Percentiles rank a stretch among this genome's conserved stretches.
Evolutionary conservation across 2,888 invertebrate species (phyloP).

Genomic region (Listrodromus nycthemerus): DNA sequence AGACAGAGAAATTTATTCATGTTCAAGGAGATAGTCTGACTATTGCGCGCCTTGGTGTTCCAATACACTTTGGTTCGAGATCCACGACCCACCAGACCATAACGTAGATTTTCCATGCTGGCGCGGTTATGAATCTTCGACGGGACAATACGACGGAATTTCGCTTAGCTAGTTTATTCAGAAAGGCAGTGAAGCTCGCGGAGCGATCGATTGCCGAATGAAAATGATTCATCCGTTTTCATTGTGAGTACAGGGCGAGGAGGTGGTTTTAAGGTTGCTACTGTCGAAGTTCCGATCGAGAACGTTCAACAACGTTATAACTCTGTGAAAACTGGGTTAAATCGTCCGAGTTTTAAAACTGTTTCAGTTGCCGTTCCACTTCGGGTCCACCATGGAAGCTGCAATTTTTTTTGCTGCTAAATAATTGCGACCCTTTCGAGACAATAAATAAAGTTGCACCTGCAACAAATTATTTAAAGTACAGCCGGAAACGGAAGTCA

Average conservation of each 20-base stretch:
- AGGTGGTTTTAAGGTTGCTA: slow-evolving; percentile 46
- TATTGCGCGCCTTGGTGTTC: slow-evolving; percentile 46
- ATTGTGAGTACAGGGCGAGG: slow-evolving; percentile 56
- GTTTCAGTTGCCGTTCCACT: slow-evolving; percentile 63
- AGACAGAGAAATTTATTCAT: slow-evolving; percentile 59
- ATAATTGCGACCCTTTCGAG: neutral
- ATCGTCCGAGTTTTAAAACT: slow-evolving; percentile 71
- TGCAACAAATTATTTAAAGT: neutral
- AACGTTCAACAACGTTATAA: slow-evolving; percentile 79
- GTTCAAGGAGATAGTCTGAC: slow-evolving; percentile 22
- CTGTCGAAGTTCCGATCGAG: slow-evolving; percentile 71
- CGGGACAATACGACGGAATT: slow-evolving; percentile 64
- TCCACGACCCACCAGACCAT: slow-evolving; percentile 31
- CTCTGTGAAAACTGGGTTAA: slow-evolving; percentile 77
- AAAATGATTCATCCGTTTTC: slow-evolving; percentile 79
- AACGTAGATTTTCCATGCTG: slow-evolving; percentile 52
- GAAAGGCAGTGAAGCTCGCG: neutral
- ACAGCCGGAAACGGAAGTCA: too few relatives aligned
- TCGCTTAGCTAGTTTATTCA: slow-evolving; percentile 51
- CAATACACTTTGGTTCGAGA: slow-evolving; percentile 63
- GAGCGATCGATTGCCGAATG: slow-evolving; percentile 60
- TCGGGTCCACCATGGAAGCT: slow-evolving; percentile 24
- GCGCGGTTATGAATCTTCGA: slow-evolving; percentile 44
- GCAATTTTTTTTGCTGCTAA: slow-evolving; percentile 63
- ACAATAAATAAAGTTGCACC: neutral